Evolutionary conservation across 2,888 invertebrate genomes (phyloP), one percentile per base, ranked within the genome.

Genomic region (Toxonevra muliebris): DNA sequence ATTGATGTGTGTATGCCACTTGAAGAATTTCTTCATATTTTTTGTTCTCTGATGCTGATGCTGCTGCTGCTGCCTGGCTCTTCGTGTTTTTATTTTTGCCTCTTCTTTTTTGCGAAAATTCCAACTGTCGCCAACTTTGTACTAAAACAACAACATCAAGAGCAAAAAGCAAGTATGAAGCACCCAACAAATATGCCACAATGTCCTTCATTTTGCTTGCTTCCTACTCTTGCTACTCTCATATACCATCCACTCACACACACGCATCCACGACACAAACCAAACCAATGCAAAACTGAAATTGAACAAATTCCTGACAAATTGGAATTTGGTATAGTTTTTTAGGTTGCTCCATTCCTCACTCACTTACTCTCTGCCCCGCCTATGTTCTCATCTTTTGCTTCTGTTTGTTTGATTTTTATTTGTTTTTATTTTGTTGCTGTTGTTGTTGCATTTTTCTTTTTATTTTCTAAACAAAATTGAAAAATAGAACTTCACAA

Each of bases 241-340:
- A 30, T 7, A 30, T 30, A 30, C 30, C 7, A 30, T n/a, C n/a
- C n/a, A n/a, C n/a, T n/a, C 30, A 30, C 30, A 30, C 30, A 30
- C 2, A 30, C 30, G 30, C 30, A 30, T 30, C 30, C 30, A 30
- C 30, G 30, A 45, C 43, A 43, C 1, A 20, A 54, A 40, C n/a
- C 7, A 41, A 43, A 65, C 66, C 64, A 62, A 77, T 75, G 76
- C 77, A 76, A 76, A 80, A 80, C 79, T 79, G 73, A 82, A 81
- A 82, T 82, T 81, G 82, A 81, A 82, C 82, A 80, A 81, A 81
- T 81, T 81, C 82, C 81, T 80, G 79, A 81, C 80, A 81, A 81
- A 81, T 81, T 81, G 82, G 80, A 82, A 79, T 79, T 82, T 80
- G 79, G 79, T 78, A 78, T 78, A 77, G 77, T 79, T 79, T 78